A percentile compares a stretch with the other conserved stretches of the same genome.
Evolutionary conservation across 2,888 invertebrate genomes (phyloP).

Genomic region (Ochlodes sylvanus): DNA sequence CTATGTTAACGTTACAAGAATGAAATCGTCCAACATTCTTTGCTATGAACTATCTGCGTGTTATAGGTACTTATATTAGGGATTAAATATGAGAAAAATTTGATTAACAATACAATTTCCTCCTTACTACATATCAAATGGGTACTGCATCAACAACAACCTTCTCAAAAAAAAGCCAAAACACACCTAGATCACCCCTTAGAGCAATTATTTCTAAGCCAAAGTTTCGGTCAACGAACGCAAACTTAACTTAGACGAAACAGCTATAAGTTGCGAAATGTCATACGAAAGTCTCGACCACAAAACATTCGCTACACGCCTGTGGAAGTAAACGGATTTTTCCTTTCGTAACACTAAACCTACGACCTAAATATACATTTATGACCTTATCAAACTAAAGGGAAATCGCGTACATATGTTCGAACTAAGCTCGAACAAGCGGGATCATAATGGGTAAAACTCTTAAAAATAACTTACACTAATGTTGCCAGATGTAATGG

Average conservation of each 20-base stretch:
- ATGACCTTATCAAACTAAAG: slow-evolving; percentile 1
- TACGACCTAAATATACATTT: background rate
- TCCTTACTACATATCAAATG: background rate
- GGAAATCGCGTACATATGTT: background rate
- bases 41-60: slow-evolving; percentile 1
- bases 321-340: slow-evolving; percentile 8
- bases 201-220: background rate
- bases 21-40: background rate
- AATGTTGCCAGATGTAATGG: slow-evolving; percentile 4
- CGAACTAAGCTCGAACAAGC: slow-evolving; percentile 11
- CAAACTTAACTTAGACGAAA: background rate
- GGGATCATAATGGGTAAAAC: background rate
- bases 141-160: background rate
- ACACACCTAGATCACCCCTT: slow-evolving; percentile 1
- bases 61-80: background rate
- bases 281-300: background rate
- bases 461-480: background rate
- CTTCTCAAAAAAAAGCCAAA: background rate
- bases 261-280: slow-evolving; percentile 1
- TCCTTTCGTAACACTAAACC: background rate
- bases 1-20: background rate
- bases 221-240: background rate
- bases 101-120: background rate
- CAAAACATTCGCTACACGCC: background rate
- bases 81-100: slow-evolving; percentile 4